Base-by-base conservation (phyloP, 2,888 invertebrate species). In the Strigamia maritima region DNA sequence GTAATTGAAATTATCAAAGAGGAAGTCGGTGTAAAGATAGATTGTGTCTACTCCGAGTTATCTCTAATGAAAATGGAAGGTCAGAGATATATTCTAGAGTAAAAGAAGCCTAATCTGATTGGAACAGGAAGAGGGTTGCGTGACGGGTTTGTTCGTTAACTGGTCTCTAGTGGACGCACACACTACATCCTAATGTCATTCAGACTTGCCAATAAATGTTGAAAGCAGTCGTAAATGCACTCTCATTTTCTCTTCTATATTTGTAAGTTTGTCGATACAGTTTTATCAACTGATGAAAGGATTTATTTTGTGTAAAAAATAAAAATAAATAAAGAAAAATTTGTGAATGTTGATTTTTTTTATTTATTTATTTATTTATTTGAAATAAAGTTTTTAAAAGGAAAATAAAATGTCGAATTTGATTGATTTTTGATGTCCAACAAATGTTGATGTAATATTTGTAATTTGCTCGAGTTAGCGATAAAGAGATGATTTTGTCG, bases 151-250 rank as follows among this genome's bases (percentile, higher is more conserved):
- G 70, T 70, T 70, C 70, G 70, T 70, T 70, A 70, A 70, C 70
- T 70, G 70, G 70, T 70, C 70, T 70, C 70, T 70, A 70, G 70
- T 70, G 70, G 70, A 70, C 70, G 22, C 60, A 65, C 60, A 70
- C 70, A 70, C 70, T 70, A 70, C 70, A 70, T 70, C 70, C 70
- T 70, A 70, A 70, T 70, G 70, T 70, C 70, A 70, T 70, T 70
- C 70, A 70, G 70, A 70, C 70, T 28, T 70, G 70, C 70, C 70
- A 70, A 70, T 70, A 70, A 70, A 70, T 70, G 70, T 70, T 70
- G 70, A 28, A 26, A 70, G 26, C 24, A 70, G 70, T 28, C 28
- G 70, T 70, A 70, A 70, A 24, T 70, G 70, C 26, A 70, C 70
- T 70, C 24, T 28, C 70, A 70, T 28, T 70, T 70, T 70, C 70